These are phyloP conservation scores for Dasyornis broadbenti DNA, from an alignment of 2,113 vertebrate genomes.

Conservation along the genomic window DNA sequence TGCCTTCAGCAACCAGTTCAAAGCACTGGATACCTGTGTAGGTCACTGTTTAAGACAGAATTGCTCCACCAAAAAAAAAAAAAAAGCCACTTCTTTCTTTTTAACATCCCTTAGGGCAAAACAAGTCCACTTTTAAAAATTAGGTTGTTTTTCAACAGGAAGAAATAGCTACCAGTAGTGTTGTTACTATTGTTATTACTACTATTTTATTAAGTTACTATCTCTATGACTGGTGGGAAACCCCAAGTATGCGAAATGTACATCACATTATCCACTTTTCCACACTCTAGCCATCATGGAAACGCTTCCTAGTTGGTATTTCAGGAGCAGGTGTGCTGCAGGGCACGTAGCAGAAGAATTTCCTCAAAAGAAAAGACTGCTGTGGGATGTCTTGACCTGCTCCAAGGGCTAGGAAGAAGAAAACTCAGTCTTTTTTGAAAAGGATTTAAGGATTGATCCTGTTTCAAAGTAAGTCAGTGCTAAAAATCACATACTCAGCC, in stretches of 20 bases:
- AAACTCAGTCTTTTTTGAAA: neutral
- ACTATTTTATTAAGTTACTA: neutral
- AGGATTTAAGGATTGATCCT: neutral
- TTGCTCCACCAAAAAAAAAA: neutral
- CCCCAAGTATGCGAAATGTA: accelerated
- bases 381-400: neutral
- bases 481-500: neutral
- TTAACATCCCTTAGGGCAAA: neutral
- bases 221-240: neutral
- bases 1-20: neutral
- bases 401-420: neutral
- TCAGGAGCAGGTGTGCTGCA: neutral
- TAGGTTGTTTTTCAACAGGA: neutral
- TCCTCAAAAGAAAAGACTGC: neutral
- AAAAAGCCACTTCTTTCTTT: neutral
- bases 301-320: neutral
- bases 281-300: neutral
- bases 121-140: neutral
- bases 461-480: neutral
- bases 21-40: neutral
- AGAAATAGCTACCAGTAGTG: neutral
- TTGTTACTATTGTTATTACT: neutral
- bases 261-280: neutral
- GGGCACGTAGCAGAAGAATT: neutral
- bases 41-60: neutral